A percentile compares a stretch with the other conserved stretches of the same genome.
These are phyloP conservation scores for Odontophorus gujanensis DNA, from an alignment of 2,113 vertebrate species.

Conservation along the genomic window DNA sequence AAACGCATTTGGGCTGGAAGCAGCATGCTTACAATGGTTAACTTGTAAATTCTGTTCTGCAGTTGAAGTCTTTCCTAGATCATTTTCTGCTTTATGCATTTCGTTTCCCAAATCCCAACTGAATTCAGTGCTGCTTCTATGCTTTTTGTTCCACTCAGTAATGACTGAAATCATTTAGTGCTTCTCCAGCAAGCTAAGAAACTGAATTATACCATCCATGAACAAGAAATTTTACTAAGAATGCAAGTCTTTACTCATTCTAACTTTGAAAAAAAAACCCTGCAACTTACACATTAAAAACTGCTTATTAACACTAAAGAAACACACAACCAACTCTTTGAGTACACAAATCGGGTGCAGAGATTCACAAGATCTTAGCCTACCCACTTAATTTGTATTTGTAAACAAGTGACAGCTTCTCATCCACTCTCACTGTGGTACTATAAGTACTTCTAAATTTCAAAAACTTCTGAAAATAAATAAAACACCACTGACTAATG, in stretches of 20 bases:
- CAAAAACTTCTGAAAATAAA: neutral
- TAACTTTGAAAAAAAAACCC: neutral
- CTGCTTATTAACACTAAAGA: neutral
- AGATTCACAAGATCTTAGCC: neutral
- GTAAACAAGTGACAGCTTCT: neutral
- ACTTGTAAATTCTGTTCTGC: neutral
- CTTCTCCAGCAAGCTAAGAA: neutral
- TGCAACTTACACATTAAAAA: neutral
- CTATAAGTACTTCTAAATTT: neutral
- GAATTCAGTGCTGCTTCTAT: neutral
- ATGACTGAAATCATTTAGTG: neutral
- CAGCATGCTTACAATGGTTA: neutral
- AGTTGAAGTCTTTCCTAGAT: neutral
- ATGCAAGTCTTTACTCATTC: neutral
- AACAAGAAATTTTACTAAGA: neutral
- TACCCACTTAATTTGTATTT: neutral
- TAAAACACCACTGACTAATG: neutral
- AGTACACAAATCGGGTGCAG: rapidly evolving
- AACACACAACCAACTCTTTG: neutral
- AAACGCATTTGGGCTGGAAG: neutral
- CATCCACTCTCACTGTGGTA: neutral
- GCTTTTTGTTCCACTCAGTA: neutral
- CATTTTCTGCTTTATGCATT: neutral
- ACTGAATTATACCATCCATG: neutral
- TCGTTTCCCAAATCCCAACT: neutral